Evolutionary conservation across 2,797 vertebrate species (phyloP), one percentile per base, ranked within the genome.

Genomic region (Chromis chromis): DNA sequence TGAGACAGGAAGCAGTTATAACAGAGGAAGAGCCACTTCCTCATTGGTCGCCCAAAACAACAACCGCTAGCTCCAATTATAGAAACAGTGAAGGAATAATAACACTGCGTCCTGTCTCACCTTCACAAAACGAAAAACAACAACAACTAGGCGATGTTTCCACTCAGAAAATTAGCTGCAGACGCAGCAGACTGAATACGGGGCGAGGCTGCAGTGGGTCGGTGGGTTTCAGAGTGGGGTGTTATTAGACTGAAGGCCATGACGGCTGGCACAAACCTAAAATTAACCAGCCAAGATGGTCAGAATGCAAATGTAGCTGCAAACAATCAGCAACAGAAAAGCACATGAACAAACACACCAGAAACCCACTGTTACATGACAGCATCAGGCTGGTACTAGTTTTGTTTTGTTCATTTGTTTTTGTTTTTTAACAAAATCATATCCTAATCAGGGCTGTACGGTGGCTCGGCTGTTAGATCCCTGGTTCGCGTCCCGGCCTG

Each of bases 11-110:
- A 91, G 84, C 84, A 85, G 88, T 86, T 86, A 88, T 91, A 87
- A 89, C 81, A 91, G 84, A 92, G 93, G 92, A 95, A 94, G 91
- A 86, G 76, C 78, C 84, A 91, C 94, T 94, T 95, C 94, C 93
- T 93, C 91, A 85, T 92, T 67, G 54, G 82, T 74, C 57, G 57
- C 76, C 86, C 78, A 81, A 81, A 91, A 90, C 85, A 93, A 90
- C 85, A 82, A 89, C 79, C 52, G 59, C 82, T 66, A 11, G 65
- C 77, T 82, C 87, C 82, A 90, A 82, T 82, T 87, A 89, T 91
- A 92, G 89, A 84, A 72, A 76, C 78, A 49, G 48, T 3, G 0
- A 19, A 65, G 54, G 74, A 81, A 83, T 79, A 90, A 86, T 33
- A 87, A 82, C 62, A n/a, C 44, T 11, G 33, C 66, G 59, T 66